A percentile compares a stretch with the other conserved stretches of the same genome.
phyloP scores from a whole-genome alignment of 2,113 vertebrate species.

The Barbus barbus region DNA sequence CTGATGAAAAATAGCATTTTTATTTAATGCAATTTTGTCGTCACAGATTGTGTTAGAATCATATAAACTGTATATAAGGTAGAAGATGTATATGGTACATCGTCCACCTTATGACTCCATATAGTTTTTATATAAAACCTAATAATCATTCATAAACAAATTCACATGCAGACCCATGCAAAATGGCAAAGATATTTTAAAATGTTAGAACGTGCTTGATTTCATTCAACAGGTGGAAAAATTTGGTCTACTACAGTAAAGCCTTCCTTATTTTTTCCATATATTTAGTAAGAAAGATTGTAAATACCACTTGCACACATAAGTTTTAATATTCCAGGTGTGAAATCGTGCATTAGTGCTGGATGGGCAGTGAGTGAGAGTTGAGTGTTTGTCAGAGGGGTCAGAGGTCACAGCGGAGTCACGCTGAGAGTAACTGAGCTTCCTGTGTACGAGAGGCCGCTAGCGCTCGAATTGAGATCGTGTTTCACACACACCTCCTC shows the following conservation, averaged over 20 bases:
- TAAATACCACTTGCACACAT: background rate
- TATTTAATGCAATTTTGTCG: no score
- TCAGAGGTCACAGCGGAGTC: background rate
- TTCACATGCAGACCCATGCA: background rate
- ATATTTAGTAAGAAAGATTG: background rate
- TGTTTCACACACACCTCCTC: no score
- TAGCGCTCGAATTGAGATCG: no score
- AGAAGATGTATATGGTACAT: no score
- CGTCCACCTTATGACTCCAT: no score
- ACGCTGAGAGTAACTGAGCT: slow-evolving; percentile 19
- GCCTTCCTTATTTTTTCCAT: background rate
- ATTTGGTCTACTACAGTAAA: background rate
- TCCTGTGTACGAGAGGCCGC: background rate
- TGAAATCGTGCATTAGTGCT: background rate
- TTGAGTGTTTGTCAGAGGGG: background rate
- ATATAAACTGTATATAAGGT: no score
- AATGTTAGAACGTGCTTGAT: background rate
- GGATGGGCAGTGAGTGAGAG: background rate
- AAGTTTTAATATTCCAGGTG: background rate
- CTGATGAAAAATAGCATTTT: no score
- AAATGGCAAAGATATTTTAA: background rate
- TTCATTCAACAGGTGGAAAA: background rate
- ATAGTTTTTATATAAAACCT: no score
- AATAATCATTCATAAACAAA: no score
- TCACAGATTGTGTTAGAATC: no score